Percentiles rank a stretch among this genome's conserved stretches.
Evolutionary conservation across 2,888 invertebrate genomes (phyloP).

Genomic region (Muschampia plurimacula): DNA sequence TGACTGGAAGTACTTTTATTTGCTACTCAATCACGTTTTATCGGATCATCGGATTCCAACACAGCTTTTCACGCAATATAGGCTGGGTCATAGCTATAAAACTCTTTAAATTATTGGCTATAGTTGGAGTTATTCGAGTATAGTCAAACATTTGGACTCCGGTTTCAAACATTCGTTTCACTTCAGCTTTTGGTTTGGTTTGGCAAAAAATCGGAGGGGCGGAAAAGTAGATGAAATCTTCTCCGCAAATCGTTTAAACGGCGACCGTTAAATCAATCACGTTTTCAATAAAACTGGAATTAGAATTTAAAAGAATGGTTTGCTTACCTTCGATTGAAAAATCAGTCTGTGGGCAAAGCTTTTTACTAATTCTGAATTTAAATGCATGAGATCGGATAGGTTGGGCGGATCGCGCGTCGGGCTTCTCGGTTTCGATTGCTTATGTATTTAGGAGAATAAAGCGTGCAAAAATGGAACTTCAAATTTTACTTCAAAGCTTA

Average conservation of each 20-base stretch:
- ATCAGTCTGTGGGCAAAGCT: conserved; percentile 72
- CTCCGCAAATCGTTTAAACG: conserved; percentile 46
- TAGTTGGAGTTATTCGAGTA: conserved; percentile 45
- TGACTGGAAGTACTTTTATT: conserved; percentile 41
- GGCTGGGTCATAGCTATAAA: conserved; percentile 46
- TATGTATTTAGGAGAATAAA: conserved; percentile 71
- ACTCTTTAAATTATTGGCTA: conserved; percentile 46
- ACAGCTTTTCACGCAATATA: conserved; percentile 46
- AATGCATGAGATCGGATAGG: conserved; percentile 85
- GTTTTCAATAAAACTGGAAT: conserved; percentile 73
- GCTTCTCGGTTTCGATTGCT: conserved; percentile 76
- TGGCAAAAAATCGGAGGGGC: conserved; percentile 20
- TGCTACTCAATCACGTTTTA: conserved; percentile 45
- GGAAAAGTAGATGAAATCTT: conserved; percentile 23
- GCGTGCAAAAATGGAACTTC: conserved; percentile 60
- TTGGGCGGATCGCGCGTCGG: conserved; percentile 68
- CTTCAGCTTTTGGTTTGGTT: conserved; percentile 24
- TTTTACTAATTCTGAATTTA: conserved; percentile 84
- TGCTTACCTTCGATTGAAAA: conserved; percentile 73
- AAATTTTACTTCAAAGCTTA: conserved; percentile 60
- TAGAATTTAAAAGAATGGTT: conserved; percentile 66
- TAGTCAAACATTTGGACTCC: conserved; percentile 44
- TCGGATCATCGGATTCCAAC: conserved; percentile 44
- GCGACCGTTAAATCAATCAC: conserved; percentile 76
- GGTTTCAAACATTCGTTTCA: conserved; percentile 23